phyloP scores from a whole-genome alignment of 2,797 vertebrate genomes.

The Silurus aristotelis region DNA sequence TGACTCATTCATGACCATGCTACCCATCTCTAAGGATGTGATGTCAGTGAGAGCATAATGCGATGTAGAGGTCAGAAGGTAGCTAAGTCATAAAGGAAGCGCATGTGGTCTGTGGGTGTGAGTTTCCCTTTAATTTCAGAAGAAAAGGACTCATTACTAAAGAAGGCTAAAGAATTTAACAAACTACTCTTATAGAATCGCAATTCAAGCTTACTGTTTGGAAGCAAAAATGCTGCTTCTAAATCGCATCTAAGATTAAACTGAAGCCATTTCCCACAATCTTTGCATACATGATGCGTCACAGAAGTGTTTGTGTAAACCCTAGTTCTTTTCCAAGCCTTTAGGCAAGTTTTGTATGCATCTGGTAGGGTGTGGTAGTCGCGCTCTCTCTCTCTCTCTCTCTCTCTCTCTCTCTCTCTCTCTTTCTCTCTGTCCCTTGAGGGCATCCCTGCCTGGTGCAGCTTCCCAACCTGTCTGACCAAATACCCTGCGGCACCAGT shows the following conservation, averaged over 20 bases:
- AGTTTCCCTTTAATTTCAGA: not conserved
- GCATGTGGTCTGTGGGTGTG: not conserved
- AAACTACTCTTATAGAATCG: constrained; percentile 1
- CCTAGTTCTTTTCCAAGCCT: constrained; percentile 33
- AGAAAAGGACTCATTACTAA: constrained; percentile 16
- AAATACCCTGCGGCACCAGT: constrained; percentile 72
- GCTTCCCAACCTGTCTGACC: constrained; percentile 75
- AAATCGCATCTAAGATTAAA: constrained; percentile 2
- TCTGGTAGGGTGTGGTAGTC: constrained; percentile 51
- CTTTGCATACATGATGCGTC: not conserved
- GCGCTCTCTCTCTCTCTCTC: not conserved
- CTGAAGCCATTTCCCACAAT: not conserved
- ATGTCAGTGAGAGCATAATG: constrained; percentile 44
- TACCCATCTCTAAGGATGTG: constrained; percentile 50
- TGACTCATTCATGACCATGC: constrained; percentile 46
- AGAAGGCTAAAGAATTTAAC: constrained; percentile 1
- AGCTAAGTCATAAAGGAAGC: constrained; percentile 22
- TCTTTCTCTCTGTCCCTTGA: constrained; percentile 62
- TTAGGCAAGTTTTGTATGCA: constrained; percentile 47
- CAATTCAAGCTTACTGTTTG: not conserved
- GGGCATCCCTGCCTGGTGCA: constrained; percentile 69
- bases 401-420: constrained; percentile 26
- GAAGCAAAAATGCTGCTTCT: not conserved
- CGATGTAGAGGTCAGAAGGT: constrained; percentile 38
- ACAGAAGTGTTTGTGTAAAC: constrained; percentile 11